A percentile compares a stretch with the other conserved stretches of the same genome.
Evolutionary conservation across 2,797 vertebrate genomes (phyloP).

Genomic region (Siniperca scherzeri): DNA sequence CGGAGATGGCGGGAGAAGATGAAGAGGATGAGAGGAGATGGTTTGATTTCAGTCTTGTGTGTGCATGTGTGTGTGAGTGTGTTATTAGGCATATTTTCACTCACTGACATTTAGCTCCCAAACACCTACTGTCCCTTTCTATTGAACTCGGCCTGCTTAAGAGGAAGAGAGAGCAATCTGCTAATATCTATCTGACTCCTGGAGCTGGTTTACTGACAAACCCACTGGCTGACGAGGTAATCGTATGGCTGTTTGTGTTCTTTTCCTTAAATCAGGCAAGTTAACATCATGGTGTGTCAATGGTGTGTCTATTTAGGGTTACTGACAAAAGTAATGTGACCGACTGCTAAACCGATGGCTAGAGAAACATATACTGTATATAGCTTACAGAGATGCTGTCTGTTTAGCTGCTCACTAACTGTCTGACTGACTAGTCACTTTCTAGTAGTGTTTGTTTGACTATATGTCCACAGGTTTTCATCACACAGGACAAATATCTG

Average conservation of each 20-base stretch:
- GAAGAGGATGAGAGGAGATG: conserved; percentile 52
- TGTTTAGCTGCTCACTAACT: neutral
- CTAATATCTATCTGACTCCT: conserved; percentile 8
- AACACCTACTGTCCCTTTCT: conserved; percentile 48
- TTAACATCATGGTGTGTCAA: neutral
- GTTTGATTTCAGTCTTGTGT: conserved; percentile 28
- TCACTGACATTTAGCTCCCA: conserved; percentile 66
- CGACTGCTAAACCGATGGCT: neutral
- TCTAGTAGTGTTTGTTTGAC: neutral
- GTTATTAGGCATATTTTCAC: conserved; percentile 42
- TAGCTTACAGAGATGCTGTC: neutral
- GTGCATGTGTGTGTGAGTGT: conserved; percentile 18
- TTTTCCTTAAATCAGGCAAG: neutral
- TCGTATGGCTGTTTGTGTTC: neutral
- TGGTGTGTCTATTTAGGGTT: neutral
- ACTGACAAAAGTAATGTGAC: conserved; percentile 2
- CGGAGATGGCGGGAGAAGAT: conserved; percentile 57
- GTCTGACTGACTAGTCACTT: neutral
- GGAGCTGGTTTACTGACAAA: conserved; percentile 5
- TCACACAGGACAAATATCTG: no score
- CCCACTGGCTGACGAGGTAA: neutral
- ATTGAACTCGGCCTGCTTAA: conserved; percentile 32
- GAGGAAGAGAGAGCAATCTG: conserved; percentile 11
- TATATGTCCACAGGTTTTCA: neutral
- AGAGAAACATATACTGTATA: neutral